These are phyloP conservation scores for Ptychadena robeensis DNA, from an alignment of 2,797 vertebrate species.

Conservation along the genomic window DNA sequence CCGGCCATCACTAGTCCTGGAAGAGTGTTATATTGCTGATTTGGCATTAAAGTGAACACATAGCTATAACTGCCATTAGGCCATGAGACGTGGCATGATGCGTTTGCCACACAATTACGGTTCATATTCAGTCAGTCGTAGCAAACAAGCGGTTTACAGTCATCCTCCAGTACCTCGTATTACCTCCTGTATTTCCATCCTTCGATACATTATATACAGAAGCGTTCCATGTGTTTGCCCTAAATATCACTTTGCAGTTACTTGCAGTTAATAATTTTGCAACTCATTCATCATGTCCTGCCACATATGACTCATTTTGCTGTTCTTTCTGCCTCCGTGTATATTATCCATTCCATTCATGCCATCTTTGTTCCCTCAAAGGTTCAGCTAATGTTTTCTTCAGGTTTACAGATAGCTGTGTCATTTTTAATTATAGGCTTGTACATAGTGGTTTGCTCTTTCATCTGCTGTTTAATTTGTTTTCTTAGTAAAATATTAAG, in stretches of 20 bases:
- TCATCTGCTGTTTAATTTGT: conserved; percentile 1
- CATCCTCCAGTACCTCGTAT: no score
- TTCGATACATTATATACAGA: neutral
- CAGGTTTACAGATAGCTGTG: neutral
- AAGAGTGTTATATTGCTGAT: no score
- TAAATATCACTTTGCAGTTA: neutral
- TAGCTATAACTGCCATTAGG: neutral
- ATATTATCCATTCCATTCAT: neutral
- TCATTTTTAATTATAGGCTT: conserved; percentile 26
- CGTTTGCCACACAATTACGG: no score
- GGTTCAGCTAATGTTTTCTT: conserved; percentile 10
- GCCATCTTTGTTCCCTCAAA: conserved; percentile 31
- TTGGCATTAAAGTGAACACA: no score
- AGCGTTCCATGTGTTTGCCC: neutral
- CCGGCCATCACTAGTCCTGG: no score
- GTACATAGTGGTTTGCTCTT: neutral
- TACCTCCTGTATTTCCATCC: neutral
- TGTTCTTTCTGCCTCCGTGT: neutral
- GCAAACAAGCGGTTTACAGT: no score
- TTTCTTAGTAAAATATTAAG: neutral
- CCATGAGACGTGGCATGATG: no score
- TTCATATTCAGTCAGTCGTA: no score
- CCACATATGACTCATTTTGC: conserved; percentile 1
- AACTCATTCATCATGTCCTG: neutral
- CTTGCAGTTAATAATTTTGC: neutral